Percentiles rank a stretch among this genome's conserved stretches.
phyloP scores from a whole-genome alignment of 2,888 invertebrate species.

The Agonopterix subpropinquella region DNA sequence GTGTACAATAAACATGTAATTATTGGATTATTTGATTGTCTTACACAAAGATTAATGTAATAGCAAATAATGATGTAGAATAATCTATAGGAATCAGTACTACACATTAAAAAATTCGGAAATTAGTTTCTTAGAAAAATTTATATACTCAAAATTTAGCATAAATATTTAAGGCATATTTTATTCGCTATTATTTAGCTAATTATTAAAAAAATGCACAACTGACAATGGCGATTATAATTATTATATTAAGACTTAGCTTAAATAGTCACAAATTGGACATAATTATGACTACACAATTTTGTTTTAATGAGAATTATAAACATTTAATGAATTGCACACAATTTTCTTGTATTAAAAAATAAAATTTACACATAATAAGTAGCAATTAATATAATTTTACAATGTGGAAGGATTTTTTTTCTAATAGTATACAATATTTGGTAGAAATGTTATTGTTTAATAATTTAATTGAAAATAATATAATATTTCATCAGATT shows the following conservation, averaged over 20 bases:
- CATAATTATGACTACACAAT: background rate
- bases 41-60: too few relatives aligned
- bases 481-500: too few relatives aligned
- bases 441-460: background rate
- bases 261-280: background rate
- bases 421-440: background rate
- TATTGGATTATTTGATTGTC: too few relatives aligned
- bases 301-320: background rate
- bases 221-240: slow-evolving; percentile 6
- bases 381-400: too few relatives aligned
- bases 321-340: background rate
- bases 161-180: background rate
- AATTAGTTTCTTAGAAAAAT: background rate
- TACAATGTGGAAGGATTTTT: too few relatives aligned
- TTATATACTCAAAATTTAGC: background rate
- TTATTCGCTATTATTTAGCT: background rate
- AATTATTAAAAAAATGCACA: slow-evolving; percentile 6
- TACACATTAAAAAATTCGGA: background rate
- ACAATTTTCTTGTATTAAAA: too few relatives aligned
- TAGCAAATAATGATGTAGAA: too few relatives aligned
- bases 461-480: too few relatives aligned
- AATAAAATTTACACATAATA: too few relatives aligned
- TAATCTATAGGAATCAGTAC: too few relatives aligned
- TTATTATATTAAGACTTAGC: slow-evolving; percentile 2
- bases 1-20: too few relatives aligned